phyloP scores from a whole-genome alignment of 2,888 invertebrate genomes.

The Tyria jacobaeae region DNA sequence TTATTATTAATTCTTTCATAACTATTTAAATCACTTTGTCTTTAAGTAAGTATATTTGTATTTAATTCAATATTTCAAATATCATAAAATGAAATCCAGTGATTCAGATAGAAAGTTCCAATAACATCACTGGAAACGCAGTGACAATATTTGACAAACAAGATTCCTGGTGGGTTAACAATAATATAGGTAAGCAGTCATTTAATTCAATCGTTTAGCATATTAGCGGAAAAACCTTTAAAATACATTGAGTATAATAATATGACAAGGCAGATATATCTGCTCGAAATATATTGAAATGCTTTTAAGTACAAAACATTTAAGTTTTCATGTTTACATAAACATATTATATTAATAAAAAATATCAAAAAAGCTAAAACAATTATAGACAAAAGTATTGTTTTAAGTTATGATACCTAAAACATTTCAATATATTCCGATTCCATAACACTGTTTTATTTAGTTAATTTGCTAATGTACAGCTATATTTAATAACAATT shows the following conservation, averaged over 20 bases:
- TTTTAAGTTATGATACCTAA: neutral
- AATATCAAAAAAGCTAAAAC: neutral
- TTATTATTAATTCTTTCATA: no score
- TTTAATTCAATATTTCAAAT: neutral
- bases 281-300: slow-evolving; percentile 2
- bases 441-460: neutral
- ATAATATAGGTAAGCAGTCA: neutral
- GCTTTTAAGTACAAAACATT: neutral
- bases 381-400: neutral
- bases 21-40: neutral
- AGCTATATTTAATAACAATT: slow-evolving; percentile 3
- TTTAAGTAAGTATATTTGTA: neutral
- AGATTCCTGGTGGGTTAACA: neutral
- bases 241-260: neutral
- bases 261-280: neutral
- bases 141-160: neutral
- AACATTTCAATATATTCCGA: slow-evolving; percentile 7
- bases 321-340: neutral
- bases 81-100: neutral
- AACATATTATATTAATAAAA: neutral
- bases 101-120: neutral
- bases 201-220: neutral
- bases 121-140: neutral
- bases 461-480: neutral
- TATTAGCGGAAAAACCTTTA: no score